These are phyloP conservation scores for Oscheius sp. DNA, from an alignment of 2,888 invertebrate genomes.

Conservation along the genomic window DNA sequence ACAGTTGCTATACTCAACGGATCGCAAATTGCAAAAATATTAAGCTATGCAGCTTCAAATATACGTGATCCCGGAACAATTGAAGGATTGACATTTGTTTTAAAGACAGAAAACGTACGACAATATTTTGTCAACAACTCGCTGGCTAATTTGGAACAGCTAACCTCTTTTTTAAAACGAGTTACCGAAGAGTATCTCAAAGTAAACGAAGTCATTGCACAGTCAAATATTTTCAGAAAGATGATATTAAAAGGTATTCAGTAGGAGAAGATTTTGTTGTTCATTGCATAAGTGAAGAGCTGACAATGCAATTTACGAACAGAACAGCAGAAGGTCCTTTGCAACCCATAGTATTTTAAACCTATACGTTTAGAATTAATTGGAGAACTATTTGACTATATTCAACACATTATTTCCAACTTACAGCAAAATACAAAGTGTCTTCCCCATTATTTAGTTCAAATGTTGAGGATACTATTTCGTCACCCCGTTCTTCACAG, in stretches of 20 bases:
- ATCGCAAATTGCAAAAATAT: not conserved
- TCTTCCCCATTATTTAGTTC: not conserved
- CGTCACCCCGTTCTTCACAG: slow-evolving; percentile 49
- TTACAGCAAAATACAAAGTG: not conserved
- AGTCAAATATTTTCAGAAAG: not conserved
- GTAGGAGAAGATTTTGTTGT: not conserved
- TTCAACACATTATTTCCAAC: slow-evolving; percentile 4
- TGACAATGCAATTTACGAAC: not conserved
- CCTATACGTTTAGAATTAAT: not conserved
- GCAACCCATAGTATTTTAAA: not conserved
- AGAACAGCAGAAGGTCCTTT: slow-evolving; percentile 7
- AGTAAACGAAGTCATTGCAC: too few relatives aligned
- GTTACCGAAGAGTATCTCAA: too few relatives aligned
- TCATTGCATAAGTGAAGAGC: not conserved
- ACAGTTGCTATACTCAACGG: not conserved
- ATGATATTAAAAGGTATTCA: not conserved
- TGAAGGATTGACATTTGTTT: not conserved
- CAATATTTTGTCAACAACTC: not conserved
- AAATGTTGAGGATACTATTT: slow-evolving; percentile 26
- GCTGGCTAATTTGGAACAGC: not conserved
- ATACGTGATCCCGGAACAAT: not conserved
- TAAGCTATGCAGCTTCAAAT: not conserved
- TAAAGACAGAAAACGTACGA: not conserved
- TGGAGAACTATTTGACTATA: slow-evolving; percentile 4
- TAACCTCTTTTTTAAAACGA: not conserved